Evolutionary conservation across 2,888 invertebrate species (phyloP).

Genomic region (Disparrhopalites patrizii): DNA sequence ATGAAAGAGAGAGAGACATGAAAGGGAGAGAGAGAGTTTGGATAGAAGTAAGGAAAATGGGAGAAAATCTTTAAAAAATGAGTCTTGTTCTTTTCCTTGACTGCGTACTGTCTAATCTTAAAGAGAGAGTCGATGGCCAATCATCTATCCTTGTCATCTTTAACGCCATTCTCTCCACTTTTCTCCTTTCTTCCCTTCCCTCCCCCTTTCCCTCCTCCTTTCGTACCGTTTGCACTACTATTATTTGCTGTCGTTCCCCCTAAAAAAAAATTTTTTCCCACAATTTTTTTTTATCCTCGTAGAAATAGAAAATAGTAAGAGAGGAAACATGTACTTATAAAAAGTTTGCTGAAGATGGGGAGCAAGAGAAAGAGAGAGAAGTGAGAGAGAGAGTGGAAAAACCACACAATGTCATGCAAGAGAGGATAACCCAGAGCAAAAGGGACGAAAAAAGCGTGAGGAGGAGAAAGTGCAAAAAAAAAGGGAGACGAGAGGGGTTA

Average conservation of each 20-base stretch:
- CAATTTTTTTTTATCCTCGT: too few relatives aligned
- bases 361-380: too few relatives aligned
- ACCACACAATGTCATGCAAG: too few relatives aligned
- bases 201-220: too few relatives aligned
- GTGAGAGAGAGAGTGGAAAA: too few relatives aligned
- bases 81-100: constrained; percentile 13
- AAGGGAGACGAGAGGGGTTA: background rate
- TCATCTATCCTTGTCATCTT: constrained; percentile 18
- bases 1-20: too few relatives aligned
- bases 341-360: too few relatives aligned
- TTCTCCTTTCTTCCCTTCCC: background rate
- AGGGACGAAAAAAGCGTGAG: background rate
- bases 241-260: too few relatives aligned
- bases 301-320: too few relatives aligned
- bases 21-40: background rate
- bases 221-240: background rate
- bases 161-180: background rate
- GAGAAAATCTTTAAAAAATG: background rate
- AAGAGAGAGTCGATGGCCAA: constrained; percentile 9
- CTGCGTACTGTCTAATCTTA: constrained; percentile 4
- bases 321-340: too few relatives aligned
- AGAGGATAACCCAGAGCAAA: background rate
- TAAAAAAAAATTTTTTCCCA: too few relatives aligned
- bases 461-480: background rate
- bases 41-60: too few relatives aligned